Base-by-base conservation (phyloP, 2,113 vertebrate genomes). In the Mionectes macconnelli region DNA sequence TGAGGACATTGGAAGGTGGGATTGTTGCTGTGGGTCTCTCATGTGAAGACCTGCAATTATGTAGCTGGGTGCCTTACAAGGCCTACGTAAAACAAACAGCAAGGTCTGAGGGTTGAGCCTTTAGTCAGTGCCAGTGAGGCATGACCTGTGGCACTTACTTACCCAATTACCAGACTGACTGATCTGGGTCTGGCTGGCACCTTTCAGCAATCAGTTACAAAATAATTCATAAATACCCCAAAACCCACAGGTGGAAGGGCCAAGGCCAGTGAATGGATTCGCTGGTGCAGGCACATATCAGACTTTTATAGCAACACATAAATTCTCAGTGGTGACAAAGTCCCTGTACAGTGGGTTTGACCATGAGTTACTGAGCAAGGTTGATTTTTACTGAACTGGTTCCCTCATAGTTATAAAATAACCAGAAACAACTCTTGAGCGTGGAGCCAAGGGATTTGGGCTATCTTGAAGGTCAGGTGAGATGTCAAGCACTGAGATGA, bases 371-470 rank as follows among this genome's bases (percentile, higher is more conserved):
- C 79, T 30, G 56, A 62, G 16, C 8, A 84, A 11, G 8, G 42
- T 84, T 7, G 55, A 40, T 70, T 84, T 91, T 87, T 77, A 78
- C 9, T 64, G 23, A 35, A 55, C 20, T 75, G 14, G 0, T 6
- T 87, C 50, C 6, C 5, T 63, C 13, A 21, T 8, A 55, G 84
- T 87, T 89, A 67, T 75, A 94, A 59, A 89, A 87, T 72, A 94
- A 91, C 84, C 23, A 47, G 19, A 35, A 59, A 24, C 8, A 45
- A 44, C 21, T 39, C 7, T 35, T 60, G 42, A 86, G 12, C 3
- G 1, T 20, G 39, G 23, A 68, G 25, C 9, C 19, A 76, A 68
- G 12, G 11, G 12, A 15, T 22, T 31, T 24, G 21, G 8, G 20
- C 39, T n/a, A 20, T 33, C 10, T 6, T 84, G 45, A 67, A 87